phyloP scores from a whole-genome alignment of 2,888 invertebrate genomes.

The Conomelus anceps region DNA sequence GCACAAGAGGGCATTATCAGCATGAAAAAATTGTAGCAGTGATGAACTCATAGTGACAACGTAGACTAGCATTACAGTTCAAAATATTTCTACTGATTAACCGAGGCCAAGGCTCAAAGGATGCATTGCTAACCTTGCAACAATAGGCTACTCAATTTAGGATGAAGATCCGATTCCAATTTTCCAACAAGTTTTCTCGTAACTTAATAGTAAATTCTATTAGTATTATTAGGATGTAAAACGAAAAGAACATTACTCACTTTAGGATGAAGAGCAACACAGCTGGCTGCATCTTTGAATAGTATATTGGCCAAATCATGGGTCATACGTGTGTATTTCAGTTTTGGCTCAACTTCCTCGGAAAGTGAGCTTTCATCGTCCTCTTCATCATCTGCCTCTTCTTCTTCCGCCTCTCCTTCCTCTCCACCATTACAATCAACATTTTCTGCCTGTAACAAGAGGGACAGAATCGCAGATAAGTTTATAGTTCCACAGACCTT shows the following conservation, averaged over 20 bases:
- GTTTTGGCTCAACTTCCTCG: constrained; percentile 72
- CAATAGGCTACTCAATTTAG: too few species aligned
- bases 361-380: constrained; percentile 32
- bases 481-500: too few species aligned
- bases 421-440: not conserved
- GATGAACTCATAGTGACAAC: too few species aligned
- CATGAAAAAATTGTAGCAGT: too few species aligned
- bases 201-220: not conserved
- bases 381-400: constrained; percentile 21
- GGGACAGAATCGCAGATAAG: too few species aligned
- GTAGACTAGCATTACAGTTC: too few species aligned
- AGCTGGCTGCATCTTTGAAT: constrained; percentile 79
- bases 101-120: too few species aligned
- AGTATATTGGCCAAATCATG: constrained; percentile 83
- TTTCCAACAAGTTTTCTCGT: too few species aligned
- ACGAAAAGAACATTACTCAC: constrained; percentile 41
- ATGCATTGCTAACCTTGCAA: too few species aligned
- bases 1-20: too few species aligned
- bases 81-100: too few species aligned
- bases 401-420: constrained; percentile 16
- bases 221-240: not conserved
- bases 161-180: too few species aligned
- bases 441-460: not conserved
- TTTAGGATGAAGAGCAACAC: constrained; percentile 88
- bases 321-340: constrained; percentile 82